Percentiles rank a stretch among this genome's conserved stretches.
These are phyloP conservation scores for Hemibagrus wyckioides DNA, from an alignment of 2,113 vertebrate genomes.

Conservation along the genomic window DNA sequence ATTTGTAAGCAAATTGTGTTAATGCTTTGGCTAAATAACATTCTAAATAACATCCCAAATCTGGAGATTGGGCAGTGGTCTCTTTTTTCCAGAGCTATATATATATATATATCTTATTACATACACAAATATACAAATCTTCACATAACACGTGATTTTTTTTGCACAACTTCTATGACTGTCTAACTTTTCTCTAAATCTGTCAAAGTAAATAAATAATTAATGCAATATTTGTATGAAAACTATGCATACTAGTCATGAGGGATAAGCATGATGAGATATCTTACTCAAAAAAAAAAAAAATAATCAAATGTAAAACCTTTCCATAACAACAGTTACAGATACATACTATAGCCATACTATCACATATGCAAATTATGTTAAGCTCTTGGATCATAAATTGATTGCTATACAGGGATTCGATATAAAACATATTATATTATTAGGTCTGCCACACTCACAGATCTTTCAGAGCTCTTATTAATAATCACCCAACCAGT, in stretches of 20 bases:
- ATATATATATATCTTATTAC: neutral
- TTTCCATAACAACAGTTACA: neutral
- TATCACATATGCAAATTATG: neutral
- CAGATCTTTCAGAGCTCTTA: neutral
- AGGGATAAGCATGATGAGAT: neutral
- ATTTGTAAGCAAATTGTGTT: too few relatives aligned
- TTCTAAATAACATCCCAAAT: too few relatives aligned
- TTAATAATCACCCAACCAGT: neutral
- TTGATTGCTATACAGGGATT: neutral
- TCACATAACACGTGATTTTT: neutral
- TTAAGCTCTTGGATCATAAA: neutral
- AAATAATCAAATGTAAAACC: neutral
- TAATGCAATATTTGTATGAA: neutral
- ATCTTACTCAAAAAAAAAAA: too few relatives aligned
- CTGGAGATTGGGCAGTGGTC: too few relatives aligned
- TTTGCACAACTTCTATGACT: neutral
- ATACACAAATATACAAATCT: neutral
- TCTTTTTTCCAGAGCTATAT: too few relatives aligned
- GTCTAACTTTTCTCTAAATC: neutral
- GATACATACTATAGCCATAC: neutral
- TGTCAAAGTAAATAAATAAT: neutral
- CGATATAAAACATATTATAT: neutral
- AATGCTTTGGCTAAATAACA: too few relatives aligned
- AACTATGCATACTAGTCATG: neutral
- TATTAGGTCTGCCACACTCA: neutral